A percentile compares a stretch with the other conserved stretches of the same genome.
These are phyloP conservation scores for Ganaspis sp. DNA, from an alignment of 1,140 invertebrate genomes.

Conservation along the genomic window DNA sequence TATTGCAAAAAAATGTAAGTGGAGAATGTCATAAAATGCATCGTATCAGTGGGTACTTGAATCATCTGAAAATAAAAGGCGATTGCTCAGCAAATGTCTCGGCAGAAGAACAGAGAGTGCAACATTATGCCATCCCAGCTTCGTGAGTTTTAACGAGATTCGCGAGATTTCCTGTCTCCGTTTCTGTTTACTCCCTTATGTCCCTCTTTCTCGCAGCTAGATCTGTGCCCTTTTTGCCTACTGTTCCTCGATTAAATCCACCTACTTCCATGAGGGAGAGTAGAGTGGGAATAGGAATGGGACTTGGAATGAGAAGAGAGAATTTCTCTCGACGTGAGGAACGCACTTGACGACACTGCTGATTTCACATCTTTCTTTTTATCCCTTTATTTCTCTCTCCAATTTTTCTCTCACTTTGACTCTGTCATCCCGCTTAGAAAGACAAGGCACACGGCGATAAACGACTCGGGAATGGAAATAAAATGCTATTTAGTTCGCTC, in stretches of 20 bases:
- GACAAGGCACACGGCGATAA: not conserved
- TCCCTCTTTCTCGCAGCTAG: not conserved
- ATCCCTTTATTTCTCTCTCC: not conserved
- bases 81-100: conserved; percentile 30
- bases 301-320: not conserved
- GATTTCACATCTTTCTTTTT: conserved; percentile 2
- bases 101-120: conserved; percentile 15
- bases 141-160: conserved; percentile 27
- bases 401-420: conserved; percentile 25
- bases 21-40: not conserved
- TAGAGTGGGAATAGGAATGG: not conserved
- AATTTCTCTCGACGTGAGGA: conserved; percentile 27
- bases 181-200: conserved; percentile 21
- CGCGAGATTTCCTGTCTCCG: conserved; percentile 27
- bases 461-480: conserved; percentile 10
- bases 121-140: conserved; percentile 27
- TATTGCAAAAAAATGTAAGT: not conserved
- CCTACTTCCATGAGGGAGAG: conserved; percentile 14
- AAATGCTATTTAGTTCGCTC: conserved; percentile 18
- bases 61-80: conserved; percentile 13
- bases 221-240: conserved; percentile 16
- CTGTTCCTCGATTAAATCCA: conserved; percentile 28
- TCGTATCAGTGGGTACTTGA: not conserved
- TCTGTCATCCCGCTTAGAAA: conserved; percentile 2
- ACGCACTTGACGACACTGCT: conserved; percentile 19